A percentile compares a stretch with the other conserved stretches of the same genome.
phyloP scores from a whole-genome alignment of 2,113 vertebrate species.

The Dolichallabes microphthalmus region DNA sequence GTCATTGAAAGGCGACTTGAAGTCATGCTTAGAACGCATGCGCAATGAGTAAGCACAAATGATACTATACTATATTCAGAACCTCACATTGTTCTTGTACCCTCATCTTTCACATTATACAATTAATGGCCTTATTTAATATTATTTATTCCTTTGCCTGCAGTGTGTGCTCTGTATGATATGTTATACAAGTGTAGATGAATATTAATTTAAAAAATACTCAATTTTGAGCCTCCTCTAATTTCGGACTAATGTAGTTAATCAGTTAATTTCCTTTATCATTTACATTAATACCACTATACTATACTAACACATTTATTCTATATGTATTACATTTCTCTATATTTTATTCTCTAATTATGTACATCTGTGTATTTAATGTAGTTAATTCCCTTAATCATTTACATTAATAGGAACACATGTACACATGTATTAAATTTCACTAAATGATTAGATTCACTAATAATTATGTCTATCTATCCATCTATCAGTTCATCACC shows the following conservation, averaged over 20 bases:
- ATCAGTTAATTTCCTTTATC: background rate
- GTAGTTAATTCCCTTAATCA: too few species aligned
- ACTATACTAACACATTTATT: too few species aligned
- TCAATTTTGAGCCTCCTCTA: background rate
- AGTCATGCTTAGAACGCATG: background rate
- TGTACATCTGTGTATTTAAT: background rate
- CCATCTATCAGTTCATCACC: background rate
- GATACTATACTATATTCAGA: too few species aligned
- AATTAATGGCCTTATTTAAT: too few species aligned
- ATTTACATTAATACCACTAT: background rate
- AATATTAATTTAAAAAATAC: background rate
- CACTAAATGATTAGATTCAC: background rate
- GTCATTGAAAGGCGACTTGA: background rate
- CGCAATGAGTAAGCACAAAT: background rate
- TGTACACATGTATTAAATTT: background rate
- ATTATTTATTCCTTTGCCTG: too few species aligned
- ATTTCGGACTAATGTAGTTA: background rate
- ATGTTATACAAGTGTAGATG: background rate
- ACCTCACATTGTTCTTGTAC: too few species aligned
- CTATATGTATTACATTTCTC: background rate
- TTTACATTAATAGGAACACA: too few species aligned
- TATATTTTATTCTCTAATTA: background rate
- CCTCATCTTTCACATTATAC: too few species aligned
- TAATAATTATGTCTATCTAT: background rate
- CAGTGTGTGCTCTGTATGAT: too few species aligned